Conservation (phyloP, 2,113 vertebrate genomes). For the Thymallus thymallus region DNA sequence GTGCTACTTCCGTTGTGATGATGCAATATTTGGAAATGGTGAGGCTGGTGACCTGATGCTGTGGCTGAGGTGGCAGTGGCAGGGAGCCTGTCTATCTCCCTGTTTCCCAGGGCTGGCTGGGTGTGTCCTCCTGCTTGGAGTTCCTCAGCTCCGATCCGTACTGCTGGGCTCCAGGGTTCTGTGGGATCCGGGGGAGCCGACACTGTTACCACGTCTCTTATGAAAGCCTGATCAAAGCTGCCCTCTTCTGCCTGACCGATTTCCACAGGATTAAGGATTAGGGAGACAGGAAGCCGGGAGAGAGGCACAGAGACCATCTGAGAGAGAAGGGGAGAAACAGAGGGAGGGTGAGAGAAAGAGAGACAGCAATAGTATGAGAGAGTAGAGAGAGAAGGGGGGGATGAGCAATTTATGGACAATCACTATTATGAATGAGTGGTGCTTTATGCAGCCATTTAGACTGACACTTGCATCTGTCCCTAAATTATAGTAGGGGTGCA, state of each 20-base stretch:
- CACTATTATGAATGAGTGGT: not conserved
- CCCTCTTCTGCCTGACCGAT: constrained; percentile 76
- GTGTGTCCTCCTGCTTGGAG: too few species aligned
- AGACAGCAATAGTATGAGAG: not conserved
- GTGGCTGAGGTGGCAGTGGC: too few species aligned
- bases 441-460: too few species aligned
- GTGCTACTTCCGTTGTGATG: constrained; percentile 8
- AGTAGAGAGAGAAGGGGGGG: not conserved
- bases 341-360: constrained; percentile 2
- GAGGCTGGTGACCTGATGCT: not conserved
- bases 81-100: too few species aligned
- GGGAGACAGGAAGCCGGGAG: constrained; percentile 72
- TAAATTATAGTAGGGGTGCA: too few species aligned
- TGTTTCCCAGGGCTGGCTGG: too few species aligned
- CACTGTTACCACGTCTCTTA: constrained; percentile 73
- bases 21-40: constrained; percentile 17
- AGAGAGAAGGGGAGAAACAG: not conserved
- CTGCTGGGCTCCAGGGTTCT: constrained; percentile 32
- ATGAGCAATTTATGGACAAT: not conserved
- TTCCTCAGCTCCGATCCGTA: too few species aligned
- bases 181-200: constrained; percentile 72
- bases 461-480: too few species aligned
- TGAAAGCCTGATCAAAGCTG: constrained; percentile 78
- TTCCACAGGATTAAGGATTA: constrained; percentile 81
- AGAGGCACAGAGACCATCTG: constrained; percentile 57